Evolutionary conservation across 2,113 vertebrate species (phyloP).

Genomic region (Anolis carolinensis): DNA sequence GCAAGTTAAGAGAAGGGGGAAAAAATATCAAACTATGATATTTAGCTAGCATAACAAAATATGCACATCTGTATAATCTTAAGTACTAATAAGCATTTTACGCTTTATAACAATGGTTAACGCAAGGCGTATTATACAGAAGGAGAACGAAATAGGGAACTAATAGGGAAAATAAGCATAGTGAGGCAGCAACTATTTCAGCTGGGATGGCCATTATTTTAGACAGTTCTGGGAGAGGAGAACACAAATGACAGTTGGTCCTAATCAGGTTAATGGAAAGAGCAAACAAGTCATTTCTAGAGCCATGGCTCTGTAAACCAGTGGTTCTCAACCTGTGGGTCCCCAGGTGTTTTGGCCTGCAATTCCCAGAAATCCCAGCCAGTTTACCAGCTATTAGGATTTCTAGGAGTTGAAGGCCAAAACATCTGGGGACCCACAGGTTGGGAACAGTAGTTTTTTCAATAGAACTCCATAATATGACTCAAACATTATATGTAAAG

Average conservation of each 20-base stretch:
- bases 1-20: slow-evolving; percentile 25
- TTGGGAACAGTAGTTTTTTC: neutral
- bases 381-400: too few species aligned
- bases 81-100: neutral
- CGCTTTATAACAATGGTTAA: neutral
- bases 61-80: neutral
- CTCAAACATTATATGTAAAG: neutral
- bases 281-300: neutral
- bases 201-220: neutral
- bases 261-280: neutral
- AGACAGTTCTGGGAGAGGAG: neutral
- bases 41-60: neutral
- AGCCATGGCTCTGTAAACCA: too few species aligned
- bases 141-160: neutral
- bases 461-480: neutral
- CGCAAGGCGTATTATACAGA: neutral
- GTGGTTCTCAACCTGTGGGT: too few species aligned
- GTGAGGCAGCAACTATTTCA: neutral
- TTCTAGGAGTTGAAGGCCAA: too few species aligned
- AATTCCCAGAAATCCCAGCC: too few species aligned
- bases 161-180: neutral
- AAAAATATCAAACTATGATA: slow-evolving; percentile 24
- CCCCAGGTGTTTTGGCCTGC: too few species aligned
- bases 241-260: neutral
- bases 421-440: too few species aligned